A percentile compares a stretch with the other conserved stretches of the same genome.
Conservation (phyloP, 2,888 invertebrate species). For the Entomobrya multifasciata region DNA sequence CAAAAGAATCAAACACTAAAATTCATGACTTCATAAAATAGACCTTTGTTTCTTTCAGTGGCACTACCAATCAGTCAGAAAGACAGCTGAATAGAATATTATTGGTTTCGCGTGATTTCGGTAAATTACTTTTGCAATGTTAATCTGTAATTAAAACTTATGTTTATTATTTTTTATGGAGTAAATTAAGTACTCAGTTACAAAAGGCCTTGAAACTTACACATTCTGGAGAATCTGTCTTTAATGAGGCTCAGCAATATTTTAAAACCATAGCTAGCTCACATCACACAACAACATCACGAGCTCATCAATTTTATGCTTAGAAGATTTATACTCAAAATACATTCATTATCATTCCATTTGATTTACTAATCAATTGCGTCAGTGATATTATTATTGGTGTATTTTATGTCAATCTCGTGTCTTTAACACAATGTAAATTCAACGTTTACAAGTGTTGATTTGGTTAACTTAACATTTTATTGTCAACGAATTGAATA, state of each 20-base stretch:
- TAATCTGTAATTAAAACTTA: slow-evolving; percentile 22
- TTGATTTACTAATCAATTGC: background rate
- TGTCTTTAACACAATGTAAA: background rate
- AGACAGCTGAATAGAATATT: slow-evolving; percentile 11
- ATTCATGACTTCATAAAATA: background rate
- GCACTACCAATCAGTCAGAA: background rate
- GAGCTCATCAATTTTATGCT: too few species aligned
- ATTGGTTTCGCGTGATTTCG: slow-evolving; percentile 1
- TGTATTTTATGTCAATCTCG: background rate
- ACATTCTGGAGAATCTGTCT: background rate
- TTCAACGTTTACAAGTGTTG: background rate
- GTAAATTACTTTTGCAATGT: background rate
- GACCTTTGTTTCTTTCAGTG: background rate
- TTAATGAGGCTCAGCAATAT: background rate
- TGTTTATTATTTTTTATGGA: background rate
- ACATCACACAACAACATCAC: background rate
- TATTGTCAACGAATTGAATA: background rate
- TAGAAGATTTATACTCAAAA: background rate
- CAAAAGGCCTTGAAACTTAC: background rate
- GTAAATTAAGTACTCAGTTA: background rate
- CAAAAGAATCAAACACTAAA: background rate
- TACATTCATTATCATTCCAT: background rate
- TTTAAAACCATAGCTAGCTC: background rate
- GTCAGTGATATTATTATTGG: background rate
- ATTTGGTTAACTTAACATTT: background rate